Conservation (phyloP, 2,888 invertebrate genomes). For the Drosophila quinaria region DNA sequence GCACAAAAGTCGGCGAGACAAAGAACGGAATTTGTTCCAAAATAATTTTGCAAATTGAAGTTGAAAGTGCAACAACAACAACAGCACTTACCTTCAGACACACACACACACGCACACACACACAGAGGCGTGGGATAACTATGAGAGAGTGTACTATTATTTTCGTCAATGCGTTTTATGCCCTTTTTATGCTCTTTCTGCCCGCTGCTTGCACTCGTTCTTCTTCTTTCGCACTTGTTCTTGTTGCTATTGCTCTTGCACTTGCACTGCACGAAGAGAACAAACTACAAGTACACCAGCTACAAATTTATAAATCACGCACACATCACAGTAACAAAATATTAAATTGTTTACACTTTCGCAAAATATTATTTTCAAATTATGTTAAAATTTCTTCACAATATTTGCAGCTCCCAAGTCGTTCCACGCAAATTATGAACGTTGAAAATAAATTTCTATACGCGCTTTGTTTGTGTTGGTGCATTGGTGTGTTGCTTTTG, state of each 20-base stretch:
- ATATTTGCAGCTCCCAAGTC: slow-evolving; percentile 45
- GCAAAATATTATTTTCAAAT: slow-evolving; percentile 19
- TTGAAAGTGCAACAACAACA: slow-evolving; percentile 10
- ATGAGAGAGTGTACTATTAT: slow-evolving; percentile 6
- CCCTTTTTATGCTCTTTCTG: not conserved
- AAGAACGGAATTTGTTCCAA: slow-evolving; percentile 5
- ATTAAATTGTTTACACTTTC: slow-evolving; percentile 24
- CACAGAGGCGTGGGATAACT: not conserved
- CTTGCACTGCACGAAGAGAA: slow-evolving; percentile 17
- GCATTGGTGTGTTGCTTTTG: slow-evolving; percentile 39
- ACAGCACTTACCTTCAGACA: slow-evolving; percentile 16
- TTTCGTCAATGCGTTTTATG: slow-evolving; percentile 35
- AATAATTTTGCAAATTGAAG: slow-evolving; percentile 5
- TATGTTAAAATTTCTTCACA: slow-evolving; percentile 20
- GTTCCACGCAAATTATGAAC: slow-evolving; percentile 66
- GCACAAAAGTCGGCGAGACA: slow-evolving; percentile 7
- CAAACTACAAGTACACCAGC: slow-evolving; percentile 11
- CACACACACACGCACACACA: slow-evolving; percentile 8
- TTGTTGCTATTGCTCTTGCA: slow-evolving; percentile 35
- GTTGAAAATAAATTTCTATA: slow-evolving; percentile 58
- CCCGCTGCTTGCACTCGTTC: slow-evolving; percentile 1
- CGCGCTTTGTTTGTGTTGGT: slow-evolving; percentile 47
- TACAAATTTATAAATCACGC: slow-evolving; percentile 2
- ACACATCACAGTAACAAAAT: slow-evolving; percentile 42
- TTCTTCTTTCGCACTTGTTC: slow-evolving; percentile 10